phyloP scores from a whole-genome alignment of 2,888 invertebrate genomes.

The Drosophila mimica region DNA sequence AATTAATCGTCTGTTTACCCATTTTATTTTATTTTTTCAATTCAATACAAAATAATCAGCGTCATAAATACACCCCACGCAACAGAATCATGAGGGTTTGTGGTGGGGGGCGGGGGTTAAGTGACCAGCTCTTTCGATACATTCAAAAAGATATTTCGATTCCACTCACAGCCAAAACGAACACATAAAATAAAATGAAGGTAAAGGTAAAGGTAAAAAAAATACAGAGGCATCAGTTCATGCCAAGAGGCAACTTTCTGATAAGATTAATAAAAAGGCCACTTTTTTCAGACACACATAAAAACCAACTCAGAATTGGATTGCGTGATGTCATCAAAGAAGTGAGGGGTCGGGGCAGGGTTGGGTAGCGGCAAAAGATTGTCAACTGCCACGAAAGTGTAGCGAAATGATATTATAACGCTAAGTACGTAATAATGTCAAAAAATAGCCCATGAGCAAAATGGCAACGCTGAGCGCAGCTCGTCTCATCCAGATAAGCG shows the following conservation, averaged over 20 bases:
- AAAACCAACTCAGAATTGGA: constrained; percentile 13
- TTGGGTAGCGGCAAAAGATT: constrained; percentile 36
- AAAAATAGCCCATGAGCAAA: constrained; percentile 45
- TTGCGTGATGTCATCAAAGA: constrained; percentile 58
- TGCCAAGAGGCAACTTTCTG: constrained; percentile 61
- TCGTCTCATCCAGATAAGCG: constrained; percentile 11
- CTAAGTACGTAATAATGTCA: constrained; percentile 41
- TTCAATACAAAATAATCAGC: constrained; percentile 64
- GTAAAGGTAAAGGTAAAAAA: constrained; percentile 36
- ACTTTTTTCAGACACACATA: constrained; percentile 12
- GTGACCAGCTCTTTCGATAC: constrained; percentile 40
- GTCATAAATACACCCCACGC: constrained; percentile 64
- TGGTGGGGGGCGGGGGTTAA: neutral
- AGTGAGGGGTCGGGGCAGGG: neutral
- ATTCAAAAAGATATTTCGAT: constrained; percentile 34
- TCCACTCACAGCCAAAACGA: constrained; percentile 11
- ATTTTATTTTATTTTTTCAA: constrained; percentile 32
- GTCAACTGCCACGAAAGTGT: constrained; percentile 50
- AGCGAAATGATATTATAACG: constrained; percentile 28
- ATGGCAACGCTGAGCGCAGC: neutral
- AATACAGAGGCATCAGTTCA: constrained; percentile 39
- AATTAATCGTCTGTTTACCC: constrained; percentile 61
- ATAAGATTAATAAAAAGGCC: constrained; percentile 71
- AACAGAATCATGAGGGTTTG: neutral
- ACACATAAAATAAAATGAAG: constrained; percentile 43